Percentiles rank a stretch among this genome's conserved stretches.
Evolutionary conservation across 2,888 invertebrate genomes (phyloP).

Genomic region (Diplolepis rosae): DNA sequence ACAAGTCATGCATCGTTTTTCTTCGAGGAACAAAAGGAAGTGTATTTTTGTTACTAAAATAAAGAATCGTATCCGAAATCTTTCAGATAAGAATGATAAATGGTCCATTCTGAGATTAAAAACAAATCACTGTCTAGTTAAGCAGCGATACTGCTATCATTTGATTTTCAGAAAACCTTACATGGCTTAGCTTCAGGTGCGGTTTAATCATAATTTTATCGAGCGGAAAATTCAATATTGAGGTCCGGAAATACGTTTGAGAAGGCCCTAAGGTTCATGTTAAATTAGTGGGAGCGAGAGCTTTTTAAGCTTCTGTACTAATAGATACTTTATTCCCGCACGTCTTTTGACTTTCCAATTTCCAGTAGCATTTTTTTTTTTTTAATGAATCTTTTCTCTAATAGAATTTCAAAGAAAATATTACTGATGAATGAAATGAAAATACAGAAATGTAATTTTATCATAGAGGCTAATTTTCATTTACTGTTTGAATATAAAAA

Average conservation of each 20-base stretch:
- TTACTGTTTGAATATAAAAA: neutral
- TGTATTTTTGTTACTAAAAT: neutral
- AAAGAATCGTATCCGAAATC: conserved; percentile 18
- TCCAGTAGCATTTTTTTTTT: neutral
- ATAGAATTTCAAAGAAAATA: neutral
- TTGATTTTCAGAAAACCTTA: neutral
- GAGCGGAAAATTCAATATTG: conserved; percentile 53
- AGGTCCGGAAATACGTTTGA: neutral
- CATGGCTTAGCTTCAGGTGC: conserved; percentile 17
- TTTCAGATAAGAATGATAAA: conserved; percentile 40
- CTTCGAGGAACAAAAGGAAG: neutral
- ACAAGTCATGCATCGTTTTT: conserved; percentile 2
- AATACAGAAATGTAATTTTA: neutral
- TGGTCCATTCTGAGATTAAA: conserved; percentile 22
- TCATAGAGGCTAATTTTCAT: neutral
- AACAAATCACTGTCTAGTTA: conserved; percentile 31
- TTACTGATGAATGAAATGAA: neutral
- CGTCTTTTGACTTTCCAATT: neutral
- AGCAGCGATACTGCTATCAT: neutral
- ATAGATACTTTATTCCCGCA: neutral
- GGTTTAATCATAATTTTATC: conserved; percentile 51
- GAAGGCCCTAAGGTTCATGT: neutral
- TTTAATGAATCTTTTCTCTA: neutral
- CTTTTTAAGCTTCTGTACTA: conserved; percentile 1
- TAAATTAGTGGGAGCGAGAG: neutral